Evolutionary conservation across 2,113 vertebrate species (phyloP).

Genomic region (Orthonyx spaldingii): DNA sequence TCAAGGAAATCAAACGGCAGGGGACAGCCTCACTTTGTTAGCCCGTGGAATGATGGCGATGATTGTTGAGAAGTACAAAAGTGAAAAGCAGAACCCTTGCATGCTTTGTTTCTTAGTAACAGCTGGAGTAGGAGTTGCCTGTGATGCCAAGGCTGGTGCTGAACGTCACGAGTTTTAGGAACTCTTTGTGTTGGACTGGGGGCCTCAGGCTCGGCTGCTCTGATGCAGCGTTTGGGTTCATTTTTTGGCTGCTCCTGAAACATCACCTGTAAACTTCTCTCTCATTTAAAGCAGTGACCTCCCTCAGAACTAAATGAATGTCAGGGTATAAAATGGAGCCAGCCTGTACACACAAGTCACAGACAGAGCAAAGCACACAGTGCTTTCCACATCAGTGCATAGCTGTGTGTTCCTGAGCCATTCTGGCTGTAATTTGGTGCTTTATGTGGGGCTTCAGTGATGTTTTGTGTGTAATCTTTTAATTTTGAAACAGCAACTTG

Average conservation of each 20-base stretch:
- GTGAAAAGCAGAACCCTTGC: not conserved
- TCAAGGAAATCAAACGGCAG: not conserved
- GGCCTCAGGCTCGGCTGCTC: not conserved
- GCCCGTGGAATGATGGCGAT: not conserved
- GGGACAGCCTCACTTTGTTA: not conserved
- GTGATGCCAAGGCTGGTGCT: not conserved
- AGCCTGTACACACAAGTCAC: accelerated
- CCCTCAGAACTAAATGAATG: not conserved
- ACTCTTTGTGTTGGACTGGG: not conserved
- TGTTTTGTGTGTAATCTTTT: not conserved
- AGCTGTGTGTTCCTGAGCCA: not conserved
- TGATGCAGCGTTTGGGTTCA: not conserved
- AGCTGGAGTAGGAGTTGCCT: not conserved
- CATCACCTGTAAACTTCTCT: not conserved
- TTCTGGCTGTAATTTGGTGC: not conserved
- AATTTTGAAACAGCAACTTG: not conserved
- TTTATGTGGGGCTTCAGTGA: not conserved
- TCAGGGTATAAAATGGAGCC: not conserved
- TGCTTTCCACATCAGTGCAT: not conserved
- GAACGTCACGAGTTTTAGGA: not conserved
- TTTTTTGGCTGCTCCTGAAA: not conserved
- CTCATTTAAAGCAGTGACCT: not conserved
- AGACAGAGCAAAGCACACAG: accelerated
- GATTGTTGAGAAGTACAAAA: not conserved
- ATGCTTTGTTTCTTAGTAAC: not conserved